phyloP scores from a whole-genome alignment of 2,888 invertebrate species.

The Aricia artaxerxes region DNA sequence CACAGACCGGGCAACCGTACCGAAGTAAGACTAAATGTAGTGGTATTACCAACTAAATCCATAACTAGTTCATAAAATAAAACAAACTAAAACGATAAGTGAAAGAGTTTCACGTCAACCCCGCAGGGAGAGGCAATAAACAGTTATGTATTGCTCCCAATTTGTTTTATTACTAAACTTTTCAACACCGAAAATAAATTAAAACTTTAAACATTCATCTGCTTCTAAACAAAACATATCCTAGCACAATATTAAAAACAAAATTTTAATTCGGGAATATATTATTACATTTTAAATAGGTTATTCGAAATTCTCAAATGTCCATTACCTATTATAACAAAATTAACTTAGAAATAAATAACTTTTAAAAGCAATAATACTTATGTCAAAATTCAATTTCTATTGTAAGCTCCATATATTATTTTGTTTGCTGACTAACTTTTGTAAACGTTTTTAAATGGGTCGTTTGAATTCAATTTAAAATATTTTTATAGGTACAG shows the following conservation, averaged over 20 bases:
- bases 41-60: not conserved
- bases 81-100: conserved; percentile 41
- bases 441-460: conserved; percentile 19
- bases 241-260: not conserved
- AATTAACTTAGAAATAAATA: not conserved
- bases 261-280: not conserved
- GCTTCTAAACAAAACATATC: not conserved
- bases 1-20: not conserved
- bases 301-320: not conserved
- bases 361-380: not conserved
- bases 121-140: conserved; percentile 49
- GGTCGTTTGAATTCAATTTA: not conserved
- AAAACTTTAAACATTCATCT: conserved; percentile 8
- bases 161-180: conserved; percentile 44
- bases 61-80: not conserved
- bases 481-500: no score
- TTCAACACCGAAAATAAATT: not conserved
- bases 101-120: conserved; percentile 52
- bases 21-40: not conserved
- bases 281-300: no score
- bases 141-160: conserved; percentile 58
- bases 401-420: not conserved
- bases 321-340: not conserved
- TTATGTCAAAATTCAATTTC: not conserved
- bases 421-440: conserved; percentile 2